Percentiles rank a stretch among this genome's conserved stretches.
Evolutionary conservation across 2,797 vertebrate genomes (phyloP).

Genomic region (Cyprinella venusta): DNA sequence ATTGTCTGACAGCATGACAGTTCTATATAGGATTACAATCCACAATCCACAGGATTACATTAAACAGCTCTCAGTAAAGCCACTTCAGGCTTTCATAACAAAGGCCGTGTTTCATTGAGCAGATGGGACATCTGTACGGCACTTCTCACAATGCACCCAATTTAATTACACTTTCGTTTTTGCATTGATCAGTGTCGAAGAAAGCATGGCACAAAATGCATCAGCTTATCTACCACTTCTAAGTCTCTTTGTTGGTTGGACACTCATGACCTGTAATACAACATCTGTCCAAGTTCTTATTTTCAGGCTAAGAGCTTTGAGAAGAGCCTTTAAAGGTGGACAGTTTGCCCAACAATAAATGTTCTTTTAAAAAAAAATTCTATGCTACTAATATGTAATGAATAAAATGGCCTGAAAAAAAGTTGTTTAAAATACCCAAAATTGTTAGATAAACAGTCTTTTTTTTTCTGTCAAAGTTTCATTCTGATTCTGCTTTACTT

Average conservation of each 20-base stretch:
- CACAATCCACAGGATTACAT: constrained; percentile 61
- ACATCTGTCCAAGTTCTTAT: constrained; percentile 4
- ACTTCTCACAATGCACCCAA: background rate
- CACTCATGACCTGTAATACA: constrained; percentile 13
- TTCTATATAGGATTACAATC: constrained; percentile 61
- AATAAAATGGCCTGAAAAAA: background rate
- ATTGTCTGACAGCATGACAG: constrained; percentile 42
- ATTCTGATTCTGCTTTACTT: background rate
- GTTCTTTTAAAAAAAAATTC: background rate
- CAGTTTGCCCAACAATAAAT: background rate
- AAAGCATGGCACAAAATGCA: background rate
- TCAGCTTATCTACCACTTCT: background rate
- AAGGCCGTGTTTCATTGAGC: constrained; percentile 32
- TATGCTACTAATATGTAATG: background rate
- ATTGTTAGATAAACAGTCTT: background rate
- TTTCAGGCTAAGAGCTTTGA: background rate
- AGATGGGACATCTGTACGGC: constrained; percentile 45
- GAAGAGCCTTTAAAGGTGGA: background rate
- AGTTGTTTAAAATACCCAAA: background rate
- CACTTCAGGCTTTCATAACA: constrained; percentile 55
- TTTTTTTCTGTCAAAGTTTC: background rate
- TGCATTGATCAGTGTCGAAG: constrained; percentile 15
- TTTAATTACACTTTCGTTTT: constrained; percentile 22
- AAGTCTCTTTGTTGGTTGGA: constrained; percentile 6
- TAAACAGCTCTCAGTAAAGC: constrained; percentile 41